Evolutionary conservation across 2,888 invertebrate genomes (phyloP), one percentile per base, ranked within the genome.

Genomic region (Tinea pellionella): DNA sequence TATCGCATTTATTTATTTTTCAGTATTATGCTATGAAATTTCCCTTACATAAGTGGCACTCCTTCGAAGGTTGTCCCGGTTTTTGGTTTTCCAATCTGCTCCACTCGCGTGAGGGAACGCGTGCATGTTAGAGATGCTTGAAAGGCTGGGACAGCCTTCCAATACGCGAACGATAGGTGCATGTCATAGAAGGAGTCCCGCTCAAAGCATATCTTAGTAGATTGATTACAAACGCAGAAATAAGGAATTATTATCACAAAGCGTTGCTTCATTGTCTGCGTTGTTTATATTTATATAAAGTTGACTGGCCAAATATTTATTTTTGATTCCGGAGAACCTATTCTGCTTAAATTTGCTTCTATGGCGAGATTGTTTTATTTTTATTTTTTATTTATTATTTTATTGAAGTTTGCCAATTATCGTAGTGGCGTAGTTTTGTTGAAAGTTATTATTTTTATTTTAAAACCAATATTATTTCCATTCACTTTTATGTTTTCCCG

Each of bases 41-140:
- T 69, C 78, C 74, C 80, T 81, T 75, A 73, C 74, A 75, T 78
- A 78, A 77, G 82, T 79, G 80, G 82, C 80, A 78, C 79, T 84
- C 86, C 87, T 81, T 86, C 86, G 84, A 88, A 87, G 88, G 88
- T 88, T 88, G 88, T 88, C 88, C 88, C 88, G 88, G 88, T 85
- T 88, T 88, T 85, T 82, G 81, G 80, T 81, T 85, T 88, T 89
- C 89, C 87, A 55, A 19, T 19, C 3, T 24, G 55, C 65, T 67
- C 67, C 70, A 73, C 24, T 24, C 24, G 24, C 24, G 24, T 75
- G 75, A 72, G 41, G 24, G 24, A 24, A 24, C 83, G 87, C 87
- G 88, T 87, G 85, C 83, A 80, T 81, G 82, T 69, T 69, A 19
- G 69, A 73, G 69, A 74, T 68, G 72, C 67, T 69, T 70, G 74